Evolutionary conservation across 2,797 vertebrate genomes (phyloP).

Genomic region (Xyrichtys novacula): DNA sequence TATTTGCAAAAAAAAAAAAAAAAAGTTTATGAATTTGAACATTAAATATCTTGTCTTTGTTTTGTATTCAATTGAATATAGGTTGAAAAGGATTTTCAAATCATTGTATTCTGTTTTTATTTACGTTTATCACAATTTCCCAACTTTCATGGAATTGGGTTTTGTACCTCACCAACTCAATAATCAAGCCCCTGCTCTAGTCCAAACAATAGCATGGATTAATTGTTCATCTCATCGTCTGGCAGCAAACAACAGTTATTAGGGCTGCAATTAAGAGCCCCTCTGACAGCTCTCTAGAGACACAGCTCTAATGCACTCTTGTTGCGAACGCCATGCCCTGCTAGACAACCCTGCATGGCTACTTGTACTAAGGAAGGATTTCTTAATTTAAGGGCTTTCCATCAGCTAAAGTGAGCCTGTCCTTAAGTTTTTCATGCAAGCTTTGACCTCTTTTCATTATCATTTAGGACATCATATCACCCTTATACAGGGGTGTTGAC

Average conservation of each 20-base stretch:
- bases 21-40: too few species aligned
- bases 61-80: too few species aligned
- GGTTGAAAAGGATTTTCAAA: too few species aligned
- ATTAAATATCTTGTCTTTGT: too few species aligned
- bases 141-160: too few species aligned
- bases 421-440: neutral
- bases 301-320: constrained; percentile 21
- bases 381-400: constrained; percentile 16
- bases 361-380: constrained; percentile 9
- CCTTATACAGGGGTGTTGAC: too few species aligned
- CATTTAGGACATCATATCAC: neutral
- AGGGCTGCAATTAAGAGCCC: constrained; percentile 61
- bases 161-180: neutral
- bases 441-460: constrained; percentile 5
- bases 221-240: constrained; percentile 67
- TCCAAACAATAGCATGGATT: constrained; percentile 75
- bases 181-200: constrained; percentile 28
- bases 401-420: constrained; percentile 3
- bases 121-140: too few species aligned
- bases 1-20: too few species aligned
- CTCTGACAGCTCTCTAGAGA: constrained; percentile 43
- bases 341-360: constrained; percentile 18
- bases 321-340: constrained; percentile 12
- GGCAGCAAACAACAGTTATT: constrained; percentile 64
- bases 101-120: too few species aligned